Conservation (phyloP, 2,888 invertebrate genomes). For the Aplocera efformata region DNA sequence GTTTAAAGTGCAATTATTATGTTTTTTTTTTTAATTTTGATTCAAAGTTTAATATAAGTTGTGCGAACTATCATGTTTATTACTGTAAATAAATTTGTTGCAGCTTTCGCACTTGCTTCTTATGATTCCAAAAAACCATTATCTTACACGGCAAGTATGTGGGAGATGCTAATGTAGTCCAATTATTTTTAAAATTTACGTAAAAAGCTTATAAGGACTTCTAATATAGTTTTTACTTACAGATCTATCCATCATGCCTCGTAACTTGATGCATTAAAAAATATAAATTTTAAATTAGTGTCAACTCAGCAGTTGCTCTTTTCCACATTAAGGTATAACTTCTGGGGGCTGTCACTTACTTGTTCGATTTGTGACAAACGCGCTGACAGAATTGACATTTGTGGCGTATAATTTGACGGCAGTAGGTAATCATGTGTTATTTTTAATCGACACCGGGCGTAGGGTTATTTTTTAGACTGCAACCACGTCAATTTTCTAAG, state of each 20-base stretch:
- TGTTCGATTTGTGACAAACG: constrained; percentile 9
- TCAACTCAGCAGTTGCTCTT: constrained; percentile 12
- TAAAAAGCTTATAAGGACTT: not conserved
- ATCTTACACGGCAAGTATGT: not conserved
- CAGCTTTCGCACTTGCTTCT: no score
- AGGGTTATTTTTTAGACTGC: not conserved
- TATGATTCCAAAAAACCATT: no score
- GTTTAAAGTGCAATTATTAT: no score
- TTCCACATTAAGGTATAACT: constrained; percentile 15
- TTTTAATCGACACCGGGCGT: not conserved
- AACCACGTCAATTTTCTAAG: not conserved
- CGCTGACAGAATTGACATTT: constrained; percentile 18
- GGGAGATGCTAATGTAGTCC: constrained; percentile 4
- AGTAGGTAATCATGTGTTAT: not conserved
- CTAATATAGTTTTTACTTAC: not conserved
- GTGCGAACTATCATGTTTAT: no score
- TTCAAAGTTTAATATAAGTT: no score
- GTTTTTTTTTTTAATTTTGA: no score
- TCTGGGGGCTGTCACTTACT: constrained; percentile 8
- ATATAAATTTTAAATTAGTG: constrained; percentile 18
- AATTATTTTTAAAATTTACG: constrained; percentile 11
- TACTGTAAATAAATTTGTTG: no score
- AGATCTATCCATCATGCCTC: constrained; percentile 13
- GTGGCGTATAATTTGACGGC: constrained; percentile 12
- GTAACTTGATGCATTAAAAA: constrained; percentile 7